Base-by-base conservation (phyloP, 2,797 vertebrate species). In the Tympanoctomys barrerae region DNA sequence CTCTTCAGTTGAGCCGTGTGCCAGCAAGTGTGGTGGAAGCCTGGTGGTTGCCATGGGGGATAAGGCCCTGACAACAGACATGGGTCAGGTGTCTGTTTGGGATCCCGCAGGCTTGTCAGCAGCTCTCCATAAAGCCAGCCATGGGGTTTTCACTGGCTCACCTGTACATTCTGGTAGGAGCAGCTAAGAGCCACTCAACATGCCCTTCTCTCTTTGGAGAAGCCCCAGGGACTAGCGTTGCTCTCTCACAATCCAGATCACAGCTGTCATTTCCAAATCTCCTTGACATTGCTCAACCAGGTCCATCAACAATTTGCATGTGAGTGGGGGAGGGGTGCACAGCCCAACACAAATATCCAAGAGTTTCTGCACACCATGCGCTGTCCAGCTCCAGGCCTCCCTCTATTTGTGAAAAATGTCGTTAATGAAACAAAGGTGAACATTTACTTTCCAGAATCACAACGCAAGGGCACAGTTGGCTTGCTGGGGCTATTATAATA, bases 51-150 rank as follows among this genome's bases (percentile, higher is more conserved):
- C 96, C 87, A 97, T 94, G 96, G 93, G 77, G 80, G 96, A 33
- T 92, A 90, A 90, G 71, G 70, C 97, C 96, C 88, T 94, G 78
- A 96, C 95, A 97, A 97, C 96, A 97, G 92, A 97, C 90, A 42
- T 0, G 71, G 96, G 94, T 97, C 97, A 96, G 96, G 83, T 97
- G 95, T 97, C 94, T 12, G 0, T 89, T 89, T 80, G 82, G 66
- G 95, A 93, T 57, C 66, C 91, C 87, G 94, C 19, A 14, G 82
- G 33, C 97, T 94, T 97, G 96, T 97, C 96, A 97, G 88, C 89
- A 92, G 93, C 92, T 96, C 96, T 89, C 82, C 68, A 88, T 80
- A 90, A 94, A 96, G 87, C 61, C 68, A 83, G 57, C 93, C 95
- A 52, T 96, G 94, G 85, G 94, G 90, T 46, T 93, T 93, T 95